Conservation (phyloP, 1,140 invertebrate species). For the Orussus abietinus region DNA sequence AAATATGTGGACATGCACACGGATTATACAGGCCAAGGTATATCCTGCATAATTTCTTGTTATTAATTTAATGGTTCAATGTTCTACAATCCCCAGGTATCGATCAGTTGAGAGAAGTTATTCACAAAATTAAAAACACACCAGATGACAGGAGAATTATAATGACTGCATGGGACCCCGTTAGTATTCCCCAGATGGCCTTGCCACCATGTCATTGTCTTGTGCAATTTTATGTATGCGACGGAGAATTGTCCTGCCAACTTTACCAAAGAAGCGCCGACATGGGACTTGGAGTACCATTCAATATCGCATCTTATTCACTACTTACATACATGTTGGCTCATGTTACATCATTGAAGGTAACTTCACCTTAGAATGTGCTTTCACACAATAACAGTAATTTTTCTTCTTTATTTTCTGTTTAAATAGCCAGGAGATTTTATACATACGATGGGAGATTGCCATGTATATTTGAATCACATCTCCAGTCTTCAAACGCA, state of each 20-base stretch:
- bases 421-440: conserved; percentile 84
- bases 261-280: conserved; percentile 97
- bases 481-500: conserved; percentile 82
- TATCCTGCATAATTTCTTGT: conserved; percentile 69
- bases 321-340: conserved; percentile 95
- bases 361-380: conserved; percentile 24
- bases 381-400: background rate
- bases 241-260: conserved; percentile 82
- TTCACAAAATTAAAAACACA: conserved; percentile 78
- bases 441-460: conserved; percentile 93
- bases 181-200: conserved; percentile 88
- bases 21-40: conserved; percentile 83
- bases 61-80: conserved; percentile 25
- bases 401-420: conserved; percentile 18
- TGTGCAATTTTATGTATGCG: conserved; percentile 90
- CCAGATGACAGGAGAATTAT: conserved; percentile 88
- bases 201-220: conserved; percentile 96
- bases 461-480: conserved; percentile 95
- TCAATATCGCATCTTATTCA: conserved; percentile 98
- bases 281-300: conserved; percentile 97
- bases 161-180: conserved; percentile 94
- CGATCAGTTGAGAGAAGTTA: conserved; percentile 87
- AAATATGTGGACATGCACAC: conserved; percentile 81
- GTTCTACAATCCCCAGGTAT: conserved; percentile 53
- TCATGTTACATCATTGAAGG: conserved; percentile 84